Conservation (phyloP, 2,888 invertebrate genomes). For the Minunthozetes semirufus region DNA sequence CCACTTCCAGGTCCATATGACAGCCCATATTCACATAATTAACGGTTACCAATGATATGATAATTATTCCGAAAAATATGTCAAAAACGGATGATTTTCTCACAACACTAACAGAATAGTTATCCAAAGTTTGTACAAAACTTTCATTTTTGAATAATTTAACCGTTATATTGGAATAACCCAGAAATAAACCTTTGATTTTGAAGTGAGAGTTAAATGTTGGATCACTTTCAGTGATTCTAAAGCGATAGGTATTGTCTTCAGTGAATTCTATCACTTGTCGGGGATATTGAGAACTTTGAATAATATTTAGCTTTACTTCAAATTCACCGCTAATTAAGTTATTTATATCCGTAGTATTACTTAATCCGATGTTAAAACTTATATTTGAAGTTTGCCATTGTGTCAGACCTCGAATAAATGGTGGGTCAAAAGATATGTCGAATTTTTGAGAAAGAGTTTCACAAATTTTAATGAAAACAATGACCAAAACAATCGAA, state of each 20-base stretch:
- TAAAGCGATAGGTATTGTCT: not conserved
- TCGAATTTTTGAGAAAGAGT: not conserved
- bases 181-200: conserved; percentile 38
- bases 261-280: not conserved
- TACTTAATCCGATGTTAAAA: not conserved
- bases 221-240: not conserved
- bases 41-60: conserved; percentile 47
- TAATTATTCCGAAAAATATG: conserved; percentile 46
- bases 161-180: conserved; percentile 38
- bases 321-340: not conserved
- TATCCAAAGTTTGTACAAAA: conserved; percentile 7
- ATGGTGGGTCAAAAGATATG: conserved; percentile 21
- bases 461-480: not conserved
- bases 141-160: not conserved
- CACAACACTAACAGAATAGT: conserved; percentile 38
- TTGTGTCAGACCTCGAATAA: not conserved
- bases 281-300: not conserved
- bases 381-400: not conserved
- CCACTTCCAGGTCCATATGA: conserved; percentile 48
- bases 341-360: too few relatives aligned
- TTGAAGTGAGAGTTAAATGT: conserved; percentile 48
- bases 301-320: not conserved
- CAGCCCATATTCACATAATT: conserved; percentile 52
- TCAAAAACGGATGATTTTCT: conserved; percentile 36
- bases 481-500: not conserved